Evolutionary conservation across 2,888 invertebrate genomes (phyloP), one percentile per base, ranked within the genome.

Genomic region (Phengaris arion): DNA sequence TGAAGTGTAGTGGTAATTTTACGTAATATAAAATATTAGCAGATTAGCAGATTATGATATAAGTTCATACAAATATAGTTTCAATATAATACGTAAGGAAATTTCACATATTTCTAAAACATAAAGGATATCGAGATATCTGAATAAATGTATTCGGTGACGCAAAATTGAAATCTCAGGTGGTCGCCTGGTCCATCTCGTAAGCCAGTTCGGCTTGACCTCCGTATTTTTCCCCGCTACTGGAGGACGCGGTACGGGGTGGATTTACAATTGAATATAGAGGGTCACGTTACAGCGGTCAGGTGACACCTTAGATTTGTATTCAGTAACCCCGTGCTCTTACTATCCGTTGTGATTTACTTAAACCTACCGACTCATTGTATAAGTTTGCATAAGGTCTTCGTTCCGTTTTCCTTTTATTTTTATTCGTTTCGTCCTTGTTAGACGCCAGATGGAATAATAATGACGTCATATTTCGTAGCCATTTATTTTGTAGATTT

Each of bases 91-190:
- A 64, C 45, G 13, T 48, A 48, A 46, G 72, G 15, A 55, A 48
- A 69, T 64, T 45, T 6, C 64, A 57, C 55, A 75, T 55, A 69
- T 55, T 75, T 15, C 54, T 55, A 54, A 55, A 22, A 75, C 69
- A 75, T 75, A 69, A 69, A 69, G 55, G 75, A 72, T 75, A 75
- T 75, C 54, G 83, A 83, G 84, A 86, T 87, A 89, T 87, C 87
- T 83, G 87, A 87, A 90, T 89, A 91, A 90, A 91, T 90, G 89
- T 90, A 91, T 90, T 88, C 89, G 86, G 85, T 87, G 87, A 85
- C 86, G 86, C 87, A 85, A 92, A 90, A 92, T 92, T 92, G 90
- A 91, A 92, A 92, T 92, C 91, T 91, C 92, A 92, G 91, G 91
- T 92, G 92, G 89, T 86, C 87, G 77, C 74, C 77, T 82, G 83